phyloP scores from a whole-genome alignment of 2,888 invertebrate genomes.

The Temnothorax ravouxi region DNA sequence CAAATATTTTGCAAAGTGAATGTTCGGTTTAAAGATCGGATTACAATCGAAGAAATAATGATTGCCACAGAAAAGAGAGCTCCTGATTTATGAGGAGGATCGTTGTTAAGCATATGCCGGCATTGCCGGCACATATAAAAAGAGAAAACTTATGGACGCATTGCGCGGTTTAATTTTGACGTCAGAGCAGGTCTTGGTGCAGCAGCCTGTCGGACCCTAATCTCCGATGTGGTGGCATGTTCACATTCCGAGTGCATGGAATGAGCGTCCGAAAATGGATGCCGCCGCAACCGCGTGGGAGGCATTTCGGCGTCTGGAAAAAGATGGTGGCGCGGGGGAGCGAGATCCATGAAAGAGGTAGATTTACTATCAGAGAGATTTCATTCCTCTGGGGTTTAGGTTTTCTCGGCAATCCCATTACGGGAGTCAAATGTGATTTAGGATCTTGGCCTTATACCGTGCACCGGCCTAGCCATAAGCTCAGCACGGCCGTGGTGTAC shows the following conservation, averaged over 20 bases:
- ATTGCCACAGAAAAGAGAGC: neutral
- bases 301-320: constrained; percentile 59
- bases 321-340: constrained; percentile 41
- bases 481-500: constrained; percentile 57
- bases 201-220: constrained; percentile 19
- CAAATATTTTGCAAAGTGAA: constrained; percentile 3
- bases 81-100: constrained; percentile 8
- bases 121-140: neutral
- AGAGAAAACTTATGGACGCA: neutral
- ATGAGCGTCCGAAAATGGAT: constrained; percentile 61
- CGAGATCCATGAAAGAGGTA: constrained; percentile 70
- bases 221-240: constrained; percentile 23
- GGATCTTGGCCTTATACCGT: constrained; percentile 78
- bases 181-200: neutral
- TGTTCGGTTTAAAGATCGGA: neutral
- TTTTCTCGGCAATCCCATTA: constrained; percentile 80
- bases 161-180: constrained; percentile 32
- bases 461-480: constrained; percentile 55
- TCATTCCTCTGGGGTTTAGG: constrained; percentile 77
- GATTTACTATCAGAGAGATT: constrained; percentile 82
- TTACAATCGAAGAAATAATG: constrained; percentile 12
- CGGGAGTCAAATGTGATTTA: constrained; percentile 84
- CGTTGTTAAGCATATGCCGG: neutral
- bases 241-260: constrained; percentile 66
- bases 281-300: constrained; percentile 47